These are phyloP conservation scores for Typhlichthys subterraneus DNA, from an alignment of 2,797 vertebrate species.

Conservation along the genomic window DNA sequence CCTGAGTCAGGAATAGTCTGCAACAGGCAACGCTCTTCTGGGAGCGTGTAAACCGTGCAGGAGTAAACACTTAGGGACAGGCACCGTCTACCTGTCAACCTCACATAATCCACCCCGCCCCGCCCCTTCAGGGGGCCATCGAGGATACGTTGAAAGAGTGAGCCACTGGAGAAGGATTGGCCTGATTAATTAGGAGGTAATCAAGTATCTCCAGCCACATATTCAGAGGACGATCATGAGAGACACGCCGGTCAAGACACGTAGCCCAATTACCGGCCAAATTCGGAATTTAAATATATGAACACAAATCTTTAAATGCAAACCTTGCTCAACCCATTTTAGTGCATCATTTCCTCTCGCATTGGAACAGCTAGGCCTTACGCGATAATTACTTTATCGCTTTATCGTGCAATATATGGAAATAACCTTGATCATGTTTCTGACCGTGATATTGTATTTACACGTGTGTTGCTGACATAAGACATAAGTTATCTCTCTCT, in stretches of 20 bases:
- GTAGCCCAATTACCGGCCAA: slow-evolving; percentile 3
- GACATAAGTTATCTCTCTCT: no score
- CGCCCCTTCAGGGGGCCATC: not conserved
- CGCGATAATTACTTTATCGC: no score
- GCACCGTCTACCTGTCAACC: slow-evolving; percentile 48
- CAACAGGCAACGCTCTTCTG: slow-evolving; percentile 53
- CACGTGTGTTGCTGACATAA: no score
- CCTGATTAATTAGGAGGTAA: slow-evolving; percentile 60
- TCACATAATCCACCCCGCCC: slow-evolving; percentile 40
- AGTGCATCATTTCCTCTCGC: no score
- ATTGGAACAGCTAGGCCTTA: no score
- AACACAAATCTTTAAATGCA: no score
- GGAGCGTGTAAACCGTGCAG: slow-evolving; percentile 53
- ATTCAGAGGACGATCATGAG: slow-evolving; percentile 25
- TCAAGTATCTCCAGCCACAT: slow-evolving; percentile 48
- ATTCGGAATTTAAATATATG: no score
- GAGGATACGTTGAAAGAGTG: slow-evolving; percentile 36
- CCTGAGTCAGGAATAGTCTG: slow-evolving; percentile 55
- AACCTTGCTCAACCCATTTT: not conserved
- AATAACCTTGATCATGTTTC: no score
- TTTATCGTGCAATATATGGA: no score
- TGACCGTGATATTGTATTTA: no score
- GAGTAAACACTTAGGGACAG: slow-evolving; percentile 40
- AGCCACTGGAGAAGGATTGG: slow-evolving; percentile 36
- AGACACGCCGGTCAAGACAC: slow-evolving; percentile 5